phyloP scores from a whole-genome alignment of 35 echinoderm and acorn worm genomes.

The Strongylocentrotus purpuratus region DNA sequence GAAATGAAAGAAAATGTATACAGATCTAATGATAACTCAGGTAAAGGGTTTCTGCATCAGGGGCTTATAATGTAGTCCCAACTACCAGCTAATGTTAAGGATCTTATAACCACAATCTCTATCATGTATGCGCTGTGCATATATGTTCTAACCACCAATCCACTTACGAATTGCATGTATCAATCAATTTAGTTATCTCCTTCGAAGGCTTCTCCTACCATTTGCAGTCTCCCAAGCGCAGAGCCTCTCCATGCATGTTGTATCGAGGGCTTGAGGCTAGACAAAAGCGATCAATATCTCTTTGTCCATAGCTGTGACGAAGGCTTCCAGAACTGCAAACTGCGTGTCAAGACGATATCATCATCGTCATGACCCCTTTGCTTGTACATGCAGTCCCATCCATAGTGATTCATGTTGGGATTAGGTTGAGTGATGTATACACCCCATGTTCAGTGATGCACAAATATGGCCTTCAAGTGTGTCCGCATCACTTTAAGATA shows the following conservation, averaged over 20 bases:
- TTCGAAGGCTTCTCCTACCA: background rate
- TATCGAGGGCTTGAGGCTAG: background rate
- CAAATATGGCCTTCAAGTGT: background rate
- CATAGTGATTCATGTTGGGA: background rate
- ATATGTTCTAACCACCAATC: background rate
- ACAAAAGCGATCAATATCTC: background rate
- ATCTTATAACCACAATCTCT: background rate
- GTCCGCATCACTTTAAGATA: background rate
- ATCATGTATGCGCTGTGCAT: background rate
- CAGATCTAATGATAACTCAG: background rate
- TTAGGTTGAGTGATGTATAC: background rate
- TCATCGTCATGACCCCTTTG: background rate
- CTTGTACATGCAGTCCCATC: background rate
- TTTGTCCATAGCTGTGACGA: background rate
- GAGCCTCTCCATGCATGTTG: background rate
- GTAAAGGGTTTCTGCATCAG: background rate
- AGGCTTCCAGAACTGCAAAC: background rate
- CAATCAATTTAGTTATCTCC: constrained; percentile 11
- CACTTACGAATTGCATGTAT: background rate
- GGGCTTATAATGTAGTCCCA: background rate
- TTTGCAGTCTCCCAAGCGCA: background rate
- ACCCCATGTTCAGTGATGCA: background rate
- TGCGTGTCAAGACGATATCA: background rate
- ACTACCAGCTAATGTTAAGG: background rate
- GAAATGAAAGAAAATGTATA: background rate